Conservation (phyloP, 2,113 vertebrate species). For the Microcebus lehilahytsara region DNA sequence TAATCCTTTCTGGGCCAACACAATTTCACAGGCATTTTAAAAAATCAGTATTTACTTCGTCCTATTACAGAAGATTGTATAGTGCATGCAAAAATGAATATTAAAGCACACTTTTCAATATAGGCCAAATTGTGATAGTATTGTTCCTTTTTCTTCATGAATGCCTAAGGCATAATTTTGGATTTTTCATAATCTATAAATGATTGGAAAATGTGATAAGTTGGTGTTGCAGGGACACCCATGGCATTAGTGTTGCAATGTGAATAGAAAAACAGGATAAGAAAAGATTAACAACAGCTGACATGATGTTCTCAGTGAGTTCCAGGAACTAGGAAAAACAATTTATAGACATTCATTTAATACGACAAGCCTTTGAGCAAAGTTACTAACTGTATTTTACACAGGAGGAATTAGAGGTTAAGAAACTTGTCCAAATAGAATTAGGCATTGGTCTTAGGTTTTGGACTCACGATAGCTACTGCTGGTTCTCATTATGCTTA, state of each 20-base stretch:
- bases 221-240: neutral
- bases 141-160: neutral
- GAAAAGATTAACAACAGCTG: neutral
- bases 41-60: neutral
- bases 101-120: neutral
- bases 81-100: neutral
- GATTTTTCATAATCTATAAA: neutral
- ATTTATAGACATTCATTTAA: neutral
- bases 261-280: neutral
- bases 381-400: neutral
- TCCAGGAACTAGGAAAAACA: rapidly evolving
- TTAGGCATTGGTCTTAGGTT: neutral
- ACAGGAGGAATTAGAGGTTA: neutral
- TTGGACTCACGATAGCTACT: neutral
- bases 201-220: neutral
- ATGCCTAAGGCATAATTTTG: neutral
- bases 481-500: neutral
- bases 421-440: neutral
- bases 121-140: neutral
- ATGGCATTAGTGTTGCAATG: neutral
- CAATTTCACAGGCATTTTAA: neutral
- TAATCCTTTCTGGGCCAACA: neutral
- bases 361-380: neutral
- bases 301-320: rapidly evolving
- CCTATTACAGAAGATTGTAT: neutral